Evolutionary conservation across 2,888 invertebrate species (phyloP), one percentile per base, ranked within the genome.

Genomic region (Papilio gigon): DNA sequence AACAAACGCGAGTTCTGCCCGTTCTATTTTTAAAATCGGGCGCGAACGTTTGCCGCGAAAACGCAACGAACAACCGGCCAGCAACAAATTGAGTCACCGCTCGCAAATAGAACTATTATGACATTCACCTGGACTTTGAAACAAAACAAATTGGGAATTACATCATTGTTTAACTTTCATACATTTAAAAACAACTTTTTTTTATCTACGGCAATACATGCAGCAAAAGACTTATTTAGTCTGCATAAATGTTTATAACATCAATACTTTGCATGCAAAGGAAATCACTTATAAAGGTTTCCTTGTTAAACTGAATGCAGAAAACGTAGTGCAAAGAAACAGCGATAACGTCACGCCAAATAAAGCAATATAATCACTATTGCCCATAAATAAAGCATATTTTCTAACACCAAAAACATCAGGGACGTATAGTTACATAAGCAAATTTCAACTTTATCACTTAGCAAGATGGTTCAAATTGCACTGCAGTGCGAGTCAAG

Each of bases 11-110:
- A 14, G 11, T 9, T 53, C 42, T 56, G 50, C 42, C 56, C 62
- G 53, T 80, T 84, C 85, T 81, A 81, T 79, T 79, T 85, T 86
- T 84, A 86, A 86, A 83, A 81, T 83, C 81, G 78, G 81, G 85
- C 85, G 87, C 82, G 80, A 84, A 82, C 75, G 71, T 76, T 76
- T 78, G 75, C 77, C 78, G 80, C 78, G 78, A 78, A 80, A 79
- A 74, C 75, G 72, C 75, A n/a, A 50, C 40, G 44, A 2, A 60
- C n/a, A 77, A 80, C 76, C 78, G 76, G 83, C 78, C 79, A 81
- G 84, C 61, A 61, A 60, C 67, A 67, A 53, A 56, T 30, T 75
- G 75, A 74, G 72, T 75, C 75, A 74, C 53, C 33, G 62, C 53
- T 56, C 67, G 70, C 67, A 74, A 72, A 71, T 75, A 75, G 73